Percentiles rank a stretch among this genome's conserved stretches.
Conservation (phyloP, 2,888 invertebrate genomes). For the Aelia acuminata region DNA sequence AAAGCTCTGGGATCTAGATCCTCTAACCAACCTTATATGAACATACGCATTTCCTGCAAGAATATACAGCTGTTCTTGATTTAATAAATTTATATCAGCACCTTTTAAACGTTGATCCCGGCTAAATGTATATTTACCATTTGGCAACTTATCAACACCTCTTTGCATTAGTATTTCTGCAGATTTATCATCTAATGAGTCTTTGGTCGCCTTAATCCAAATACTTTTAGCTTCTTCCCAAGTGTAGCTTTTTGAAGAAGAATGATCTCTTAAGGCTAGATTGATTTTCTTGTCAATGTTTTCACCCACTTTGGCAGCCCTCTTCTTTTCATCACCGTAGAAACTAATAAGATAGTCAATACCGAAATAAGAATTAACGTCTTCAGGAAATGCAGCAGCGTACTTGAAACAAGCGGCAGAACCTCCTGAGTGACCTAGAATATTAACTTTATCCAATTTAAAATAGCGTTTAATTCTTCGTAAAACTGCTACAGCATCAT, state of each 20-base stretch:
- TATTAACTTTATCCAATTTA: constrained; percentile 80
- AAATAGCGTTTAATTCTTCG: constrained; percentile 82
- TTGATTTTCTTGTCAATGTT: constrained; percentile 62
- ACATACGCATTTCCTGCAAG: constrained; percentile 70
- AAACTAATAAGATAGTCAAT: constrained; percentile 72
- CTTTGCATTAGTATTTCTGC: constrained; percentile 72
- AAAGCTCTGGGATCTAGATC: constrained; percentile 73
- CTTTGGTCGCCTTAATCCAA: constrained; percentile 73
- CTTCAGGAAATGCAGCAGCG: constrained; percentile 81
- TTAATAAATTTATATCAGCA: constrained; percentile 50
- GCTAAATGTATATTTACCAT: constrained; percentile 75
- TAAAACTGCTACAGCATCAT: constrained; percentile 68
- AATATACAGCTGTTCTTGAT: constrained; percentile 50
- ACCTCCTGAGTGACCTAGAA: constrained; percentile 85
- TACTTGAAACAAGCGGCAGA: constrained; percentile 86
- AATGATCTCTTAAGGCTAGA: constrained; percentile 60
- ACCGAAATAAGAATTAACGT: constrained; percentile 79
- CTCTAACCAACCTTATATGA: constrained; percentile 77
- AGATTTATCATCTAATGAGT: constrained; percentile 73
- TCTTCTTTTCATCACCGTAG: constrained; percentile 56
- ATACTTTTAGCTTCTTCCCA: constrained; percentile 68
- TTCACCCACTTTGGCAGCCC: constrained; percentile 52
- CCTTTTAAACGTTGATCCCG: constrained; percentile 77
- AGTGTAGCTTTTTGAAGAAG: constrained; percentile 60
- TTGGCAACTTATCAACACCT: constrained; percentile 73